Evolutionary conservation across 2,888 invertebrate species (phyloP), one percentile per base, ranked within the genome.

Genomic region (Lordiphosa fenestrarum): DNA sequence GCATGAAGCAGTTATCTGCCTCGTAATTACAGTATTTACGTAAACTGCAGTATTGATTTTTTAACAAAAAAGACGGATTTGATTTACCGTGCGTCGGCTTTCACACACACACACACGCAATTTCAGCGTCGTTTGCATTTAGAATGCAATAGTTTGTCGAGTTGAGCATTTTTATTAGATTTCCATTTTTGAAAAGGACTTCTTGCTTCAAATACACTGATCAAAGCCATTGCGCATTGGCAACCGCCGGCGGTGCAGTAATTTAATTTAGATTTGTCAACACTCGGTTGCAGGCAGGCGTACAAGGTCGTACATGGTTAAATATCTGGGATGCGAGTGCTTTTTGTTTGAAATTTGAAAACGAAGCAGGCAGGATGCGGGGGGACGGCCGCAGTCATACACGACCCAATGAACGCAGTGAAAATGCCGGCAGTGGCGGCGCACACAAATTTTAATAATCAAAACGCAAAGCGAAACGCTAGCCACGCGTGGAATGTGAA

Each of bases 391-490:
- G 59, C 60, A 66, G 39, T 13, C 9, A 2, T 4, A 67, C 63
- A 80, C 71, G 76, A 67, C 60, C 73, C 71, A 61, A 71, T 71
- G 69, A 76, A 64, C 81, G 76, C 77, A 66, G 71, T 77, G 80
- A 80, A 77, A 80, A 73, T 69, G 73, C 81, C 77, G 68, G 67
- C 44, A 44, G 30, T 13, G 30, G 13, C 25, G 7, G 30, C 59
- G 73, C 77, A 66, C 62, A 77, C 73, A 80, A 71, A 76, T 72
- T 76, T 77, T 80, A 80, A 77, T 77, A 77, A 77, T 73, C 81
- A 80, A 73, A 73, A 69, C 66, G 52, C 55, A 66, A 47, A 62
- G 66, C 60, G 50, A 66, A 47, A 56, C 60, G 64, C 62, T 65
- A 60, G 71, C 77, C 81, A 73, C 76, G 77, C 77, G 67, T 74